phyloP scores from a whole-genome alignment of 2,888 invertebrate genomes.

The Pandemis corylana region DNA sequence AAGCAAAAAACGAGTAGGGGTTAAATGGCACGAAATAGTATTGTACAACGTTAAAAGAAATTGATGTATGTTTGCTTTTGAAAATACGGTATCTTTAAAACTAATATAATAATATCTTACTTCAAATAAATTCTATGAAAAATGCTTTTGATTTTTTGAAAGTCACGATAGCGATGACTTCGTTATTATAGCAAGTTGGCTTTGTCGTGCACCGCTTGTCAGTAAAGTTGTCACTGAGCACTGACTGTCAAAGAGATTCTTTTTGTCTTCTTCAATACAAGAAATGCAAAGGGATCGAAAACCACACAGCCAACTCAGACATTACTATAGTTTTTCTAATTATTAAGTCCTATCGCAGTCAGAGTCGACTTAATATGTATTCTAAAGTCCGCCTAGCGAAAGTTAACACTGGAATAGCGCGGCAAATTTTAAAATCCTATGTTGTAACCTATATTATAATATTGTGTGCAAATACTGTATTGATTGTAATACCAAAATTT shows the following conservation, averaged over 20 bases:
- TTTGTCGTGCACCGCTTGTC: not conserved
- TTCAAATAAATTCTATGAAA: slow-evolving; percentile 4
- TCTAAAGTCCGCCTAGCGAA: too few relatives aligned
- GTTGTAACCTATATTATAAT: too few relatives aligned
- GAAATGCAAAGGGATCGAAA: too few relatives aligned
- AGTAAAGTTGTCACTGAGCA: not conserved
- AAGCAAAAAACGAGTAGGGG: not conserved
- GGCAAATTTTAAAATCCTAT: too few relatives aligned
- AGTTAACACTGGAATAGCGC: too few relatives aligned
- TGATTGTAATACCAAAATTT: too few relatives aligned
- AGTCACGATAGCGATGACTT: slow-evolving; percentile 36
- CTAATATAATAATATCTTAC: slow-evolving; percentile 19
- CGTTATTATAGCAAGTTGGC: not conserved
- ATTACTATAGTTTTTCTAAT: too few relatives aligned
- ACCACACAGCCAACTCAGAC: too few relatives aligned
- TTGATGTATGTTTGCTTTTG: not conserved
- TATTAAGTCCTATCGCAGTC: too few relatives aligned
- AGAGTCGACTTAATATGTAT: too few relatives aligned
- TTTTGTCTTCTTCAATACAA: too few relatives aligned
- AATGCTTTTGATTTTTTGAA: slow-evolving; percentile 27
- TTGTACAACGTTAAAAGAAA: not conserved
- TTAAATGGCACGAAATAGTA: not conserved
- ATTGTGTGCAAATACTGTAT: too few relatives aligned
- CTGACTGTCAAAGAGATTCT: not conserved
- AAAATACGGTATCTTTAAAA: not conserved